Conservation (phyloP, 2,797 vertebrate genomes). For the Oreochromis mossambicus region DNA sequence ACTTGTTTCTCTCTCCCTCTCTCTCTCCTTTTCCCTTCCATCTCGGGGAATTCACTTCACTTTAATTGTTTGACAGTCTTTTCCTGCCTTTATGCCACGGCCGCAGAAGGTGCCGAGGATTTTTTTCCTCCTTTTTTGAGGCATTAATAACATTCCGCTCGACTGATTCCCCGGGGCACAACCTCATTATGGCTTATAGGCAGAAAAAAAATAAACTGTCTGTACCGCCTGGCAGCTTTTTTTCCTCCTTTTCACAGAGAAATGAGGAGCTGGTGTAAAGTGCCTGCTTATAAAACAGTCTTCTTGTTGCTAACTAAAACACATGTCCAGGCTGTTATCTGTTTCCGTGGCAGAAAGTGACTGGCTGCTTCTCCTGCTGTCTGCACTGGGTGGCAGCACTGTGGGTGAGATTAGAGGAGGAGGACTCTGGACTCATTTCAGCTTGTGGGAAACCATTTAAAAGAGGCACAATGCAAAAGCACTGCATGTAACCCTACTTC, state of each 20-base stretch:
- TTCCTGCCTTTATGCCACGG: constrained; percentile 77
- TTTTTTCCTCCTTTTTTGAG: constrained; percentile 70
- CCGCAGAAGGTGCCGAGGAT: constrained; percentile 73
- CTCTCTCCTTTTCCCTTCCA: constrained; percentile 11
- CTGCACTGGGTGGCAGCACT: constrained; percentile 66
- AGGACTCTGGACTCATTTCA: neutral
- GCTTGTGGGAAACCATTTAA: neutral
- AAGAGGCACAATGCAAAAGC: neutral
- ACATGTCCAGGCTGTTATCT: constrained; percentile 49
- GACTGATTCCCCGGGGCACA: constrained; percentile 77
- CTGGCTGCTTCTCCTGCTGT: constrained; percentile 45
- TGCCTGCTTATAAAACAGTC: constrained; percentile 41
- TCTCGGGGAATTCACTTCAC: constrained; percentile 82
- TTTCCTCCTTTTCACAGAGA: constrained; percentile 21
- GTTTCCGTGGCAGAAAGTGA: constrained; percentile 8
- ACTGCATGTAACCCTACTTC: neutral
- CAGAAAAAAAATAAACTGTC: constrained; percentile 68
- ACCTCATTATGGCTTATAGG: constrained; percentile 79
- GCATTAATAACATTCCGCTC: constrained; percentile 78
- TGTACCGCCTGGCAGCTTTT: constrained; percentile 51
- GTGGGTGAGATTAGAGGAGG: constrained; percentile 20
- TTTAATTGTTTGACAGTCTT: constrained; percentile 83
- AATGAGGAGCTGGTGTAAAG: constrained; percentile 48
- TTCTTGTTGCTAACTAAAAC: constrained; percentile 47
- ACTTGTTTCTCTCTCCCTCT: constrained; percentile 31